Evolutionary conservation across 2,797 vertebrate species (phyloP).

Genomic region (Cygnus olor): DNA sequence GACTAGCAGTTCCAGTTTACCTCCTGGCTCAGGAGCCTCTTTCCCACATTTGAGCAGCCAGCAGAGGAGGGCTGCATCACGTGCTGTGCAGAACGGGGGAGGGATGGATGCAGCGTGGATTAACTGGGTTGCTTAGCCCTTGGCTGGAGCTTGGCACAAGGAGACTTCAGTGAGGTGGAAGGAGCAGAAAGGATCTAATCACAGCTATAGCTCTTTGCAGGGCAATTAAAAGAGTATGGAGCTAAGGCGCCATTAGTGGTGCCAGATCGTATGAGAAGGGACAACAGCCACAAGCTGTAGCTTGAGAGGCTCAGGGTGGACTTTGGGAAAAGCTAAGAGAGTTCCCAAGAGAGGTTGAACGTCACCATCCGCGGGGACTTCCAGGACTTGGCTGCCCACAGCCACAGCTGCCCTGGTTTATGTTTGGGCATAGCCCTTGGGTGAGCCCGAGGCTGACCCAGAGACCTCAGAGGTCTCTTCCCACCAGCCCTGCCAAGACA

Average conservation of each 20-base stretch:
- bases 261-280: background rate
- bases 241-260: background rate
- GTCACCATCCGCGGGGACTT: background rate
- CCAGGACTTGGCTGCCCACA: background rate
- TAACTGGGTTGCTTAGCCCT: background rate
- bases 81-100: fast-evolving
- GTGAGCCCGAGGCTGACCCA: background rate
- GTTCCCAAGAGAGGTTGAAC: background rate
- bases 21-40: background rate
- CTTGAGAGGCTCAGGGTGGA: background rate
- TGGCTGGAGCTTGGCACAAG: background rate
- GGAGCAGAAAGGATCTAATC: background rate
- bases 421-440: background rate
- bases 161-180: background rate
- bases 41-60: background rate
- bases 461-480: background rate
- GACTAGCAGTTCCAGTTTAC: background rate
- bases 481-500: background rate
- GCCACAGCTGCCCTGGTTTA: background rate
- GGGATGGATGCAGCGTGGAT: background rate
- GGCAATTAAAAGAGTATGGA: background rate
- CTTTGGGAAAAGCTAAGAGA: background rate
- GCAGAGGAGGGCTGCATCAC: background rate
- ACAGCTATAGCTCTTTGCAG: background rate
- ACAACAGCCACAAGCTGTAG: background rate